Percentiles rank a stretch among this genome's conserved stretches.
These are phyloP conservation scores for Strongylocentrotus purpuratus DNA, from an alignment of 35 echinoderm and acorn worm genomes.

Conservation along the genomic window DNA sequence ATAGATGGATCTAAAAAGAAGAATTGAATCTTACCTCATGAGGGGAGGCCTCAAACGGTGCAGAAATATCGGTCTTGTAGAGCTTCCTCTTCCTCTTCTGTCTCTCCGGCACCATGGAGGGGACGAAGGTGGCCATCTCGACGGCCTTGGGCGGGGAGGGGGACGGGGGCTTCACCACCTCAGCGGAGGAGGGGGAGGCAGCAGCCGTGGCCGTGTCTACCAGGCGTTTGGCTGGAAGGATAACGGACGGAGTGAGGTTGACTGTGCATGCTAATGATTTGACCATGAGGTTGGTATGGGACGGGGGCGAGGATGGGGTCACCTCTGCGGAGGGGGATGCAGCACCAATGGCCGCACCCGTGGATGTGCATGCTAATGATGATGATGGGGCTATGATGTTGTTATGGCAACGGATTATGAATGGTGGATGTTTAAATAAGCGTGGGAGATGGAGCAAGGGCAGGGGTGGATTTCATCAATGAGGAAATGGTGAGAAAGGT, in stretches of 20 bases:
- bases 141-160: conserved; percentile 61
- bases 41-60: conserved; percentile 82
- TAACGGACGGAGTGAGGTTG: not conserved
- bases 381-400: not conserved
- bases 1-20: too few relatives aligned
- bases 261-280: conserved; percentile 6
- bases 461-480: not conserved
- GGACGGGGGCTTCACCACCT: conserved; percentile 21
- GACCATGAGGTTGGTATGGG: not conserved
- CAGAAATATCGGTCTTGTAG: conserved; percentile 89
- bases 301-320: too few relatives aligned
- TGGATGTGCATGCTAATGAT: conserved; percentile 5
- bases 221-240: conserved; percentile 75
- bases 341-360: too few relatives aligned
- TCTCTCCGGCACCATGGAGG: conserved; percentile 23
- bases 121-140: conserved; percentile 30
- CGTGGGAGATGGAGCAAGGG: not conserved
- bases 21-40: conserved; percentile 64
- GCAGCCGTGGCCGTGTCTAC: conserved; percentile 52
- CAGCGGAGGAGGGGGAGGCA: not conserved
- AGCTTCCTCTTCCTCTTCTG: conserved; percentile 79
- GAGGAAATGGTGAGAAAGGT: not conserved
- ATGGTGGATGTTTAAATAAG: not conserved
- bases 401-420: not conserved
- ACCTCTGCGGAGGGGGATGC: too few relatives aligned